Percentiles rank a stretch among this genome's conserved stretches.
Evolutionary conservation across 2,113 vertebrate genomes (phyloP).

Genomic region (Ameiurus melas): DNA sequence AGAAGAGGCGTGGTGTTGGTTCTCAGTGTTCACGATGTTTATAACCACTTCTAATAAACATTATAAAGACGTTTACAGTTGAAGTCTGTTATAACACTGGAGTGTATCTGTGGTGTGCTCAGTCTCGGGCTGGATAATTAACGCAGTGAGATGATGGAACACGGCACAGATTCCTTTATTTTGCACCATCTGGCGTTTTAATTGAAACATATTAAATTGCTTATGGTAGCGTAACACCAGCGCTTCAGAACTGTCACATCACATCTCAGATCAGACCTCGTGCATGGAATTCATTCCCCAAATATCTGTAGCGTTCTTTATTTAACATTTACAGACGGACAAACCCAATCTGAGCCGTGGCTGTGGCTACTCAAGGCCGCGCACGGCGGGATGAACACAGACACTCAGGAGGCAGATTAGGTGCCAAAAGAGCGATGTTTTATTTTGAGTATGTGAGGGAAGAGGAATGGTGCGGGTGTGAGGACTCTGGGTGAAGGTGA

Average conservation of each 20-base stretch:
- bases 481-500: too few relatives aligned
- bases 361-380: too few relatives aligned
- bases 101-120: neutral
- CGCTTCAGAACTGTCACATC: neutral
- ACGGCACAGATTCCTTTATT: neutral
- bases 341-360: neutral
- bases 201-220: slow-evolving; percentile 15
- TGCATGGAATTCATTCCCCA: neutral
- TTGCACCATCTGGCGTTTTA: neutral
- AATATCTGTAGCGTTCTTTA: neutral
- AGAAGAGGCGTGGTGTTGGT: neutral
- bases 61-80: neutral
- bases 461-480: too few relatives aligned
- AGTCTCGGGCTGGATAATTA: neutral
- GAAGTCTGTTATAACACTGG: neutral
- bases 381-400: too few relatives aligned
- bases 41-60: too few relatives aligned
- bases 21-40: too few relatives aligned
- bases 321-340: neutral
- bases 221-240: neutral
- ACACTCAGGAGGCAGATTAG: too few relatives aligned
- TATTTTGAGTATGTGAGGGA: too few relatives aligned
- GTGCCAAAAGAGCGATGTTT: too few relatives aligned
- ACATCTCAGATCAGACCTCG: neutral
- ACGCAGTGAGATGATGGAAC: neutral